phyloP scores from a whole-genome alignment of 1,140 invertebrate genomes.

The Acromyrmex heyeri region DNA sequence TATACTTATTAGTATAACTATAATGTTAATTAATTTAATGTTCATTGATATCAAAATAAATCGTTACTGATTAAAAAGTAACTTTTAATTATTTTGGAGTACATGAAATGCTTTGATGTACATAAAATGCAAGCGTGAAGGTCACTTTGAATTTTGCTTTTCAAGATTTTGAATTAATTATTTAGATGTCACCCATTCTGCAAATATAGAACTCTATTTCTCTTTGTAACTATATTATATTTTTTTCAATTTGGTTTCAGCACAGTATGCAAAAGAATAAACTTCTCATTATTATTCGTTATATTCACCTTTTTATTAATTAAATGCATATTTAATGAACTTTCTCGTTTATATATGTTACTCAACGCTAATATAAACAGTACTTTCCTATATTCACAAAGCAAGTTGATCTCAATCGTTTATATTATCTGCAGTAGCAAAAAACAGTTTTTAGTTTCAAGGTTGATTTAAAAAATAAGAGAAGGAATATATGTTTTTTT shows the following conservation, averaged over 20 bases:
- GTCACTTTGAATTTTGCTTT: not conserved
- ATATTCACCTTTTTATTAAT: not conserved
- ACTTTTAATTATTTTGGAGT: no score
- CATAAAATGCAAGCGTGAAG: not conserved
- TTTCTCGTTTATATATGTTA: conserved; percentile 19
- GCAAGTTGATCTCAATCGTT: not conserved
- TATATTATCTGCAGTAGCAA: not conserved
- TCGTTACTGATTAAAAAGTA: no score
- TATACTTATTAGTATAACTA: not conserved
- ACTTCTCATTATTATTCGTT: not conserved
- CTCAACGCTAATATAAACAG: not conserved
- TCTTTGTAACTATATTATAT: not conserved
- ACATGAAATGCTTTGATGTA: no score
- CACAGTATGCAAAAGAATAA: not conserved
- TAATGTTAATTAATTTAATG: not conserved
- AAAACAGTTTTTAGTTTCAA: not conserved
- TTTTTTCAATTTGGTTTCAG: not conserved
- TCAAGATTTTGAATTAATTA: conserved; percentile 15
- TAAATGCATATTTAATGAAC: conserved; percentile 7
- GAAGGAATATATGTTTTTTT: not conserved
- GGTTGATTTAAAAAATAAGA: not conserved
- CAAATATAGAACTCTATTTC: not conserved
- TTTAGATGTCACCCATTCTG: not conserved
- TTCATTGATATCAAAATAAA: no score
- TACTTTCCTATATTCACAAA: not conserved